A percentile compares a stretch with the other conserved stretches of the same genome.
phyloP scores from a whole-genome alignment of 2,113 vertebrate genomes.

The Ursus arctos region DNA sequence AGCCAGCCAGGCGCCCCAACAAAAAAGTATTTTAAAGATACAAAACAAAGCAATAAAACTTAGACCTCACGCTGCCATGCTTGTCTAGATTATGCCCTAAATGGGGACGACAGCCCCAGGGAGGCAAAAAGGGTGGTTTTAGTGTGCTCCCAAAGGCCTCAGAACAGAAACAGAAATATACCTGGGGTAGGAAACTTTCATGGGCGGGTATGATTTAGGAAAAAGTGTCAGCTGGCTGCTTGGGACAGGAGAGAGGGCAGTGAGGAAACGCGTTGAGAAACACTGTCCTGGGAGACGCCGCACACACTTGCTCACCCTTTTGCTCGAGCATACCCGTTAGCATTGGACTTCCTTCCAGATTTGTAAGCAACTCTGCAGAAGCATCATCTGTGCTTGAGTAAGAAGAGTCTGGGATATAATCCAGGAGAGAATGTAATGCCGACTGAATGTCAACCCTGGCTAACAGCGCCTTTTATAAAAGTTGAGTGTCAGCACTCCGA shows the following conservation, averaged over 20 bases:
- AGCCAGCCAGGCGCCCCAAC: background rate
- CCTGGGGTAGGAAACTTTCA: background rate
- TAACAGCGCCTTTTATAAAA: background rate
- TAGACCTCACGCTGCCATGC: too few species aligned
- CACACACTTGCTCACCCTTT: fast-evolving
- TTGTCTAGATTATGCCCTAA: fast-evolving
- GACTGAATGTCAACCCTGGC: fast-evolving
- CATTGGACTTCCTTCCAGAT: background rate
- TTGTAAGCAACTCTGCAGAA: background rate
- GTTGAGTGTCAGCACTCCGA: fast-evolving
- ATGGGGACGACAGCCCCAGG: fast-evolving
- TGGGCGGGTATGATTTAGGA: fast-evolving
- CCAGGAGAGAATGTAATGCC: background rate
- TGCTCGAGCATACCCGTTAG: fast-evolving
- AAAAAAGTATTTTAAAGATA: background rate
- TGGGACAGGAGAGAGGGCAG: background rate
- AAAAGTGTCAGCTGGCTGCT: background rate
- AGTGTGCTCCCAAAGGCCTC: background rate
- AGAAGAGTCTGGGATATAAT: background rate
- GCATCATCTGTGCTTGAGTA: background rate
- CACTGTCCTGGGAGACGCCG: too few species aligned
- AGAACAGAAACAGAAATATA: fast-evolving
- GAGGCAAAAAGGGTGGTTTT: background rate
- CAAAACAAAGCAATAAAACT: background rate
- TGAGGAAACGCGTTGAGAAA: fast-evolving